Base-by-base conservation (phyloP, 2,888 invertebrate species). In the Xestia rhomboidea region DNA sequence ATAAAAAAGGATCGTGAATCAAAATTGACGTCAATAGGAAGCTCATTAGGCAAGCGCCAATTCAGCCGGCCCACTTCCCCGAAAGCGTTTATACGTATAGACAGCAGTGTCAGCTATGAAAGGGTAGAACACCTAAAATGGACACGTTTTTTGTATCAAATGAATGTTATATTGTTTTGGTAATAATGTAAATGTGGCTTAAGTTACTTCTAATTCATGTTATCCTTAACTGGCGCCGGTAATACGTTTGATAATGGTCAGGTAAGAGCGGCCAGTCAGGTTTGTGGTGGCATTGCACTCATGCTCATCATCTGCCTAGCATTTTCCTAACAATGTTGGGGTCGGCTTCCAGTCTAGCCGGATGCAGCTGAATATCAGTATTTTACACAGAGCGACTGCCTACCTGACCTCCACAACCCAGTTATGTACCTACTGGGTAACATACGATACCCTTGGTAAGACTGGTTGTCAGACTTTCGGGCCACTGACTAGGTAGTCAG, bases 1-100 rank as follows among this genome's bases (percentile, higher is more conserved):
- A 60, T 83, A 63, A 85, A 85, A 77, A 67, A 57, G 73, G 54
- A 69, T 79, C 73, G 79, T 86, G 83, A 85, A 82, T 85, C 82
- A 82, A 84, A 82, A 82, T 74, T 82, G 74, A 82, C 82, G 71
- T 83, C 75, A 73, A 87, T 83, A 73, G 83, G 44, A 68, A 80
- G 66, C 74, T 84, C 82, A 85, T 83, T 83, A 83, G 72, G 72
- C 66, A 66, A 62, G 62, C 71, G 63, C 69, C 68, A 69, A 66
- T 87, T 77, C 49, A 75, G 63, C 46, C 62, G 57, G 80, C 63
- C 27, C 73, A 57, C 64, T 77, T 57, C 30, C 68, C 49, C 21
- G 30, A 67, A 64, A 67, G n/a, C 44, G 51, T 63, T 46, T 67
- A 63, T 44, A 80, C 21, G 11, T 54, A 81, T 62, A 63, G 38